Percentiles rank a stretch among this genome's conserved stretches.
Conservation (phyloP, 2,797 vertebrate genomes). For the Labroides dimidiatus region DNA sequence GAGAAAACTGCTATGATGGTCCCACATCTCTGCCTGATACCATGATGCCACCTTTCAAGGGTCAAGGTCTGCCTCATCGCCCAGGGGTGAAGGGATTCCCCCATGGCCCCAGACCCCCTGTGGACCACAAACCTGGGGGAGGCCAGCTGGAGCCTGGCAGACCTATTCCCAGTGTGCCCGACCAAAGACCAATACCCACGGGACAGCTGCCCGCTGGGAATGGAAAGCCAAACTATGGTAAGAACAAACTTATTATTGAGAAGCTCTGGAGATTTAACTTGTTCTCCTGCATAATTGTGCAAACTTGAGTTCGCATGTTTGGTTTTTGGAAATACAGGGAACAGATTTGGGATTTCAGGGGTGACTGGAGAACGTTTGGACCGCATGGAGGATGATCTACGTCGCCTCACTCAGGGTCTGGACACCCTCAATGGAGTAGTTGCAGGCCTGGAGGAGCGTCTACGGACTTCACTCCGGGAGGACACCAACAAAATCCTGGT, state of each 20-base stretch:
- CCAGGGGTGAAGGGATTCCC: constrained; percentile 86
- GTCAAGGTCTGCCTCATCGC: constrained; percentile 79
- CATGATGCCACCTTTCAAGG: constrained; percentile 84
- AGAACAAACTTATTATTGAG: constrained; percentile 42
- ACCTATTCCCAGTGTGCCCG: constrained; percentile 77
- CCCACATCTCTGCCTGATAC: constrained; percentile 82
- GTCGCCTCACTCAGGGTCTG: constrained; percentile 89
- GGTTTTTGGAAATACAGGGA: constrained; percentile 76
- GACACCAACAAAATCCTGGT: constrained; percentile 89
- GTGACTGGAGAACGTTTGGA: constrained; percentile 92
- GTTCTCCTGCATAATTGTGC: not conserved
- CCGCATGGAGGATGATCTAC: constrained; percentile 91
- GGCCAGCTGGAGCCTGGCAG: constrained; percentile 82
- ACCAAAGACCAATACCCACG: constrained; percentile 78
- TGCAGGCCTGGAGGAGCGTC: constrained; percentile 86
- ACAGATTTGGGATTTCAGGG: constrained; percentile 81
- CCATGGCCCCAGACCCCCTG: constrained; percentile 79
- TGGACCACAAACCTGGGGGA: constrained; percentile 78
- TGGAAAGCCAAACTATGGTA: constrained; percentile 86
- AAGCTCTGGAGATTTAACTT: not conserved
- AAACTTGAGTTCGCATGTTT: not conserved
- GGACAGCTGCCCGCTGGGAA: constrained; percentile 75
- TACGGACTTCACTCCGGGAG: constrained; percentile 87
- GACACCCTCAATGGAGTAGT: constrained; percentile 88
- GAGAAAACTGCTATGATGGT: constrained; percentile 90